phyloP scores from a whole-genome alignment of 2,888 invertebrate species.

The Latrodectus hesperus region DNA sequence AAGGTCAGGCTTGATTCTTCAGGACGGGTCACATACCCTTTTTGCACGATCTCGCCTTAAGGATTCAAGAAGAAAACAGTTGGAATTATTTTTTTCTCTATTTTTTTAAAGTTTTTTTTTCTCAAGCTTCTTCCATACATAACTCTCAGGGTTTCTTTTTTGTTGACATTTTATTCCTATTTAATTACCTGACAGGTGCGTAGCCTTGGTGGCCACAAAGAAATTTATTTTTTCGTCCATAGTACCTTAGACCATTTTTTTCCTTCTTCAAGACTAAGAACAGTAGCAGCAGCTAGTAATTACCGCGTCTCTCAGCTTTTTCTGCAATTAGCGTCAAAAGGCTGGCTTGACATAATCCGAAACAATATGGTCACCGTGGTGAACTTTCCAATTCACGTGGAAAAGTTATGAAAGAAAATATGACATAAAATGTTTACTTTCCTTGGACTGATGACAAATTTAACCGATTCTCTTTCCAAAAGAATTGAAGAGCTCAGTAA shows the following conservation, averaged over 20 bases:
- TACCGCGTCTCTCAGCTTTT: slow-evolving; percentile 4
- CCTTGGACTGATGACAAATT: background rate
- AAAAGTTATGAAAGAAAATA: background rate
- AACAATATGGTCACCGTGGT: background rate
- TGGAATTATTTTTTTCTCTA: background rate
- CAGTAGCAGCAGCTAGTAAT: slow-evolving; percentile 49
- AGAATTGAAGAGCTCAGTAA: too few species aligned
- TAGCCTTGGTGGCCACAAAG: slow-evolving; percentile 53
- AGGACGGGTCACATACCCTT: slow-evolving; percentile 22
- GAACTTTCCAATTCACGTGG: too few species aligned
- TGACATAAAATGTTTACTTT: background rate
- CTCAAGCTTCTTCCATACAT: background rate
- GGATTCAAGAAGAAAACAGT: background rate
- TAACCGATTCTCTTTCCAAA: too few species aligned
- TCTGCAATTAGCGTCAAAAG: slow-evolving; percentile 10
- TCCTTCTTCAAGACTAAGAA: background rate
- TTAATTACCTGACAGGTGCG: slow-evolving; percentile 62
- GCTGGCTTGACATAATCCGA: background rate
- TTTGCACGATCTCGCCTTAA: slow-evolving; percentile 29
- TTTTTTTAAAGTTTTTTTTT: slow-evolving; percentile 11
- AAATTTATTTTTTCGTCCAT: slow-evolving; percentile 31
- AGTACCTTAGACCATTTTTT: slow-evolving; percentile 49
- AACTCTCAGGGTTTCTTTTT: slow-evolving; percentile 27
- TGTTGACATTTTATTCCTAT: slow-evolving; percentile 13
- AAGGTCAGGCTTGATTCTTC: slow-evolving; percentile 45